These are phyloP conservation scores for Neria commutata DNA, from an alignment of 2,888 invertebrate species.

Conservation along the genomic window DNA sequence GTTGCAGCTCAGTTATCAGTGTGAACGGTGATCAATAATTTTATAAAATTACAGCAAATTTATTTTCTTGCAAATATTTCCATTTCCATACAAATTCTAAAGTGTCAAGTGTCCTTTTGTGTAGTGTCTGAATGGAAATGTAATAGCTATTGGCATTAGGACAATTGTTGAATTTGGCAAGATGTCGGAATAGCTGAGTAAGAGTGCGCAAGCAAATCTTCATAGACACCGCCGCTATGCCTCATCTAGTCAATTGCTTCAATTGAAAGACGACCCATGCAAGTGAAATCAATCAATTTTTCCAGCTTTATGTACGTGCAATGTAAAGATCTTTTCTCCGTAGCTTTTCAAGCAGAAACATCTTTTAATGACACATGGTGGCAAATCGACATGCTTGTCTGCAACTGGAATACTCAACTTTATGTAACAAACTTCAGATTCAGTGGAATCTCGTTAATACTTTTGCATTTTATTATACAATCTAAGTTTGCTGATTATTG, in stretches of 20 bases:
- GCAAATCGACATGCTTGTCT: no score
- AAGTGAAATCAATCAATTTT: conserved; percentile 1
- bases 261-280: conserved; percentile 40
- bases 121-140: neutral
- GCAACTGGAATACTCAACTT: no score
- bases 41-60: neutral
- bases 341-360: no score
- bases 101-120: neutral
- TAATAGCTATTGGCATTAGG: no score
- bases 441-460: no score
- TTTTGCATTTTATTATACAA: no score
- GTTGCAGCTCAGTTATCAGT: conserved; percentile 17
- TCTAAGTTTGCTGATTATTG: no score
- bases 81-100: neutral
- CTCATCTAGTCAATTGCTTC: conserved; percentile 61
- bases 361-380: no score
- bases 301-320: no score
- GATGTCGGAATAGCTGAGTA: conserved; percentile 62
- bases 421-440: no score
- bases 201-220: conserved; percentile 34
- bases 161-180: conserved; percentile 58
- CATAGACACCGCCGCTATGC: conserved; percentile 55
- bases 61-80: neutral
- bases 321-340: no score
- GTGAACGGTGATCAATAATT: conserved; percentile 16